Conservation (phyloP, 2,113 vertebrate species). For the Menidia beryllina region DNA sequence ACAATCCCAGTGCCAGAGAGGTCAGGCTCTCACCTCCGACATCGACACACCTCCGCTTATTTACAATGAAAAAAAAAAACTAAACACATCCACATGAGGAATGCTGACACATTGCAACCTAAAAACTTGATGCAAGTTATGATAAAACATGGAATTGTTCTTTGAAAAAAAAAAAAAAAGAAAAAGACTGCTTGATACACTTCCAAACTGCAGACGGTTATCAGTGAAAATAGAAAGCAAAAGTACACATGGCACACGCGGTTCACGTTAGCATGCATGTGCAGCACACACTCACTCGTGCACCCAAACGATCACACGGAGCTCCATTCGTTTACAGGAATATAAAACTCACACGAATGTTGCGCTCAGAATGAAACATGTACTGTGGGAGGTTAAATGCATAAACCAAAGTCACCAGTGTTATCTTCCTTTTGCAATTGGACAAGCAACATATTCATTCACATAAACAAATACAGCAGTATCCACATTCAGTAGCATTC, state of each 20-base stretch:
- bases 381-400: constrained; percentile 71
- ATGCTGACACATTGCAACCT: constrained; percentile 87
- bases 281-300: constrained; percentile 41
- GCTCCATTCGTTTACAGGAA: constrained; percentile 57
- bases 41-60: constrained; percentile 84
- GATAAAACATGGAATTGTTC: constrained; percentile 91
- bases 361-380: constrained; percentile 51
- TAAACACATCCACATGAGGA: constrained; percentile 93
- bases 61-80: constrained; percentile 93
- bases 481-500: constrained; percentile 67
- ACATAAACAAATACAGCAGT: constrained; percentile 59
- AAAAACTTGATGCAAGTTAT: constrained; percentile 99
- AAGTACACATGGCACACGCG: constrained; percentile 56
- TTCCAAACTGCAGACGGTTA: constrained; percentile 38
- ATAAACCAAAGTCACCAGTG: constrained; percentile 72
- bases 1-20: constrained; percentile 22
- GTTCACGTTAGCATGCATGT: constrained; percentile 71
- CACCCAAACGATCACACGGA: constrained; percentile 49
- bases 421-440: constrained; percentile 63
- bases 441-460: constrained; percentile 71
- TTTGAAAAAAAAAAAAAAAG: constrained; percentile 56
- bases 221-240: constrained; percentile 47
- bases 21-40: constrained; percentile 64
- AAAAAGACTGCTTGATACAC: constrained; percentile 40
- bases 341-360: constrained; percentile 65